These are phyloP conservation scores for Chaetodon auriga DNA, from an alignment of 2,113 vertebrate genomes.

Conservation along the genomic window DNA sequence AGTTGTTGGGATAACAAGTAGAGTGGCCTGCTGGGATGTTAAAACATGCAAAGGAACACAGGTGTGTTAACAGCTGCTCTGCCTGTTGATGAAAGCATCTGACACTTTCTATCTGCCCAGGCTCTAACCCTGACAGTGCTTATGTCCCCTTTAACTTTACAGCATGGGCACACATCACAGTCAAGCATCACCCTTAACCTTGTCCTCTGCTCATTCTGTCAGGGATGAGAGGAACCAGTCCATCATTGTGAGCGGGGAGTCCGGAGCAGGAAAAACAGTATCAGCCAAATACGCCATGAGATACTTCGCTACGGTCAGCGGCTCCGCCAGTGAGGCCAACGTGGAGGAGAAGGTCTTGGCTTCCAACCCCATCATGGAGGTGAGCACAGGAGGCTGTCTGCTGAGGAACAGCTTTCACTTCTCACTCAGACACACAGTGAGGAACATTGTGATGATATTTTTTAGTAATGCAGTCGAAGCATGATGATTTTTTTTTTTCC, in stretches of 20 bases:
- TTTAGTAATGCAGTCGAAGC: neutral
- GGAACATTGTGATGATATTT: neutral
- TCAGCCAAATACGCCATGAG: constrained; percentile 99
- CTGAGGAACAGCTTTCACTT: neutral
- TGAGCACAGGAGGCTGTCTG: constrained; percentile 75
- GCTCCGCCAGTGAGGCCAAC: constrained; percentile 95
- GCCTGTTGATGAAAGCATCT: constrained; percentile 4
- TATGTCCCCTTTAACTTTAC: neutral
- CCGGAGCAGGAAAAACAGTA: constrained; percentile 97
- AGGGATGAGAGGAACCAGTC: constrained; percentile 99
- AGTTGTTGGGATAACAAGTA: neutral
- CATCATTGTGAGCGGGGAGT: constrained; percentile 98
- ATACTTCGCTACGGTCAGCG: constrained; percentile 97
- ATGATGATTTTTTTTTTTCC: neutral
- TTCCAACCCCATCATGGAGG: constrained; percentile 99
- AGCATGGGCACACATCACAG: neutral
- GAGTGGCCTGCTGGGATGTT: neutral
- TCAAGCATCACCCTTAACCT: neutral
- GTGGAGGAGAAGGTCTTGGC: constrained; percentile 97
- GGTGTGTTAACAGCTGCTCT: constrained; percentile 18
- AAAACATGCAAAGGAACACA: neutral
- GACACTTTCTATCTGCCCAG: neutral
- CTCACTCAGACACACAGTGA: neutral
- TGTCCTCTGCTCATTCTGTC: neutral
- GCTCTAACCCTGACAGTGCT: neutral